Percentiles rank a stretch among this genome's conserved stretches.
phyloP scores from a whole-genome alignment of 2,888 invertebrate species.

The Rotaria macrura region DNA sequence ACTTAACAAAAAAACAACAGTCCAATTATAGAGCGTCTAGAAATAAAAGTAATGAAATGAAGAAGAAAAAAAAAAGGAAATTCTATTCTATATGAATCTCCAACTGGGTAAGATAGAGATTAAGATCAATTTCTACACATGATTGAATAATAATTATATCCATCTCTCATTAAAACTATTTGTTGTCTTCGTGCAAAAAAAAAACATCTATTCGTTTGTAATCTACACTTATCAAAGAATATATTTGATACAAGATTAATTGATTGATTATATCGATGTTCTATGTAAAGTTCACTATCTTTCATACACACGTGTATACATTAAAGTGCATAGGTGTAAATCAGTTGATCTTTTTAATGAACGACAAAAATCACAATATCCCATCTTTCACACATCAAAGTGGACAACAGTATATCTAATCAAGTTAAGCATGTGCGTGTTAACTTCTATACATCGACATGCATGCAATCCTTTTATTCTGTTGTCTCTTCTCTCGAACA shows the following conservation, averaged over 20 bases:
- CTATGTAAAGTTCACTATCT: background rate
- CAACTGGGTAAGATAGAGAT: background rate
- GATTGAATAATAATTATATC: background rate
- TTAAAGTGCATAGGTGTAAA: background rate
- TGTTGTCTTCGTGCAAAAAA: background rate
- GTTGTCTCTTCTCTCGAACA: constrained; percentile 1
- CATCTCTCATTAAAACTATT: background rate
- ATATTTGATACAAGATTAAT: background rate
- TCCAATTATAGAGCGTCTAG: too few species aligned
- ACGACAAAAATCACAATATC: background rate
- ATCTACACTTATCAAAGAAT: background rate
- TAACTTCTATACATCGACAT: background rate
- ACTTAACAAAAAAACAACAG: too few species aligned
- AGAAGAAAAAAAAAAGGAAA: too few species aligned
- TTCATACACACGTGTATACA: background rate
- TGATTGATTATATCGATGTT: background rate
- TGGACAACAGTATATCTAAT: constrained; percentile 5
- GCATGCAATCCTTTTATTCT: background rate
- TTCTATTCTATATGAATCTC: background rate
- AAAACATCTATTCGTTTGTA: too few species aligned
- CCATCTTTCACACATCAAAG: background rate
- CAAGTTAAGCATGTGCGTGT: constrained; percentile 8
- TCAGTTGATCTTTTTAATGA: background rate
- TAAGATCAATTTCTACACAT: background rate
- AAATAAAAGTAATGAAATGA: too few species aligned